Evolutionary conservation across 2,888 invertebrate species (phyloP), one percentile per base, ranked within the genome.

Genomic region (Salticus scenicus): DNA sequence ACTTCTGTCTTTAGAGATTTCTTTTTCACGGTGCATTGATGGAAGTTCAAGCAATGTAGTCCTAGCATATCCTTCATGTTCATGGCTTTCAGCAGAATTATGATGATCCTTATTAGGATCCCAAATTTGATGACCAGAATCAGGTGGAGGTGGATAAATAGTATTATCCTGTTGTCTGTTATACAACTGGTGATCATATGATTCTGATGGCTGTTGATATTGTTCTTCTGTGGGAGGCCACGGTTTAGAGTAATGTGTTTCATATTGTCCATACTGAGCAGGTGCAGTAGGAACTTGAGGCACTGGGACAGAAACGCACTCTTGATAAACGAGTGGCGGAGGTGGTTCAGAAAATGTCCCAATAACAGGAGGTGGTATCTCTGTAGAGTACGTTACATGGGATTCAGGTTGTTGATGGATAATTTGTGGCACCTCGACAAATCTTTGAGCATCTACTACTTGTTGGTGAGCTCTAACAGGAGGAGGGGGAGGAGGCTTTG

Each of bases 11-110:
- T 83, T 83, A 0, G 79, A 71, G 1, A 77, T 71, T 5, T 89
- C 89, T 63, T 88, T 86, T 14, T 89, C 88, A 63, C 89, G 83
- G 28, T 88, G 81, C 1, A 81, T 66, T 14, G 81, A 73, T 0
- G 81, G 83, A 57, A 64, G 78, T 41, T 84, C 83, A 10, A 77
- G 37, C 1, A 84, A 31, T 31, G 69, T 64, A 20, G 41, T 14
- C 27, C 79, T 47, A 10, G n/a, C 37, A 78, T 81, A 85, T 27
- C 42, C 28, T 0, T 84, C 77, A 57, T 71, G 67, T n/a, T 84
- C 80, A 31, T 77, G 85, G 24, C 51, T 17, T 7, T 73, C 37
- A 24, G 73, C 41, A 27, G 77, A 28, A 0, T 76, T 7, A 2
- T 64, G 51, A 64, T 74, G 81, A n/a, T 75, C 75, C 20, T 87